Conservation (phyloP, 2,113 vertebrate species). For the Fregata magnificens region DNA sequence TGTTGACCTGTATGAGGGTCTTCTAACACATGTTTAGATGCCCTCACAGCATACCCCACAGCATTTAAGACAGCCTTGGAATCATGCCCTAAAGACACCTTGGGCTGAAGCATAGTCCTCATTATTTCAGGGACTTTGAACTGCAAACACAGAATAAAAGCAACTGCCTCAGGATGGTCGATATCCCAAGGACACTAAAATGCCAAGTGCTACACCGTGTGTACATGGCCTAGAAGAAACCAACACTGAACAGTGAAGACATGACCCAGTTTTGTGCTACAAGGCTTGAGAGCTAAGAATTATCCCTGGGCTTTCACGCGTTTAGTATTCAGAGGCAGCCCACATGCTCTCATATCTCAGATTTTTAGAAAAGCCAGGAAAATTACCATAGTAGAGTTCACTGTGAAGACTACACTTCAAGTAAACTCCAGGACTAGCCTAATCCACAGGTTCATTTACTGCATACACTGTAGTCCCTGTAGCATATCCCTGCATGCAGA, state of each 20-base stretch:
- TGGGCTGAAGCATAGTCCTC: not conserved
- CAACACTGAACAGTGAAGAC: not conserved
- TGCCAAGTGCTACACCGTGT: not conserved
- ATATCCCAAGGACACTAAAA: not conserved
- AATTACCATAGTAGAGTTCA: not conserved
- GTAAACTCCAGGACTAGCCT: not conserved
- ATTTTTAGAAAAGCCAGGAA: not conserved
- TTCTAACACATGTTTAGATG: not conserved
- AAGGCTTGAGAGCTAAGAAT: not conserved
- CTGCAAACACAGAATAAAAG: not conserved
- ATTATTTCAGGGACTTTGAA: not conserved
- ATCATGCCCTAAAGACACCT: not conserved
- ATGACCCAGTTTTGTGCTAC: not conserved
- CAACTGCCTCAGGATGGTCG: not conserved
- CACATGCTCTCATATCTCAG: not conserved
- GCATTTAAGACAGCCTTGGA: not conserved
- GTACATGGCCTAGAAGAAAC: not conserved
- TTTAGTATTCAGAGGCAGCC: not conserved
- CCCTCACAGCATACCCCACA: not conserved
- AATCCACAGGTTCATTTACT: not conserved
- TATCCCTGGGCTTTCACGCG: not conserved
- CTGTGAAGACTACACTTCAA: not conserved
- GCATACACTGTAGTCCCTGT: not conserved
- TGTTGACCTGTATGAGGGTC: not conserved
- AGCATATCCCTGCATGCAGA: not conserved